Conservation (phyloP, 2,113 vertebrate genomes). For the Emberiza fucata region DNA sequence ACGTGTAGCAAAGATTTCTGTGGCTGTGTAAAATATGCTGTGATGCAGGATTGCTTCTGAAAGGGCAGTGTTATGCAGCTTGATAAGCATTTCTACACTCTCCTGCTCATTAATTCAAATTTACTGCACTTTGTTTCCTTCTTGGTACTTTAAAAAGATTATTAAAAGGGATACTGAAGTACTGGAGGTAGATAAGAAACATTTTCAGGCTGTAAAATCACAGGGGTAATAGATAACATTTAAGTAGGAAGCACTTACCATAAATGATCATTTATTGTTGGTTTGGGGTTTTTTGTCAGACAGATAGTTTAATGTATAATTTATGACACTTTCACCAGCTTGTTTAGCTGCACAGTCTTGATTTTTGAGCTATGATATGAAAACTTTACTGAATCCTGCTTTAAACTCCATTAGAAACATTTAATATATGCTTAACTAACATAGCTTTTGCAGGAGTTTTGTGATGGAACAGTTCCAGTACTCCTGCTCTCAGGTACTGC, state of each 20-base stretch:
- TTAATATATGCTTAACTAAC: background rate
- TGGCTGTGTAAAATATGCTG: background rate
- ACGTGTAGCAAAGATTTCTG: background rate
- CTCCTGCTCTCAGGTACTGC: background rate
- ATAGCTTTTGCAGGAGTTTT: background rate
- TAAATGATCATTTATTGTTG: background rate
- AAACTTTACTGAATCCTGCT: background rate
- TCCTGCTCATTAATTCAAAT: background rate
- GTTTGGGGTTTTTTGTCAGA: background rate
- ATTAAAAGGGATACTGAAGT: background rate
- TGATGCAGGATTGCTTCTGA: background rate
- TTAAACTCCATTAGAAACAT: background rate
- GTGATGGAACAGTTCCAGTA: background rate
- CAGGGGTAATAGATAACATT: background rate
- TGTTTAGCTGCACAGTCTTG: background rate
- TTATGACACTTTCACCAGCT: background rate
- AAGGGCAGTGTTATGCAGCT: background rate
- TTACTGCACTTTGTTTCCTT: background rate
- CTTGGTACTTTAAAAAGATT: background rate
- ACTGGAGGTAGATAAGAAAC: background rate
- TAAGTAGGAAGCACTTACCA: background rate
- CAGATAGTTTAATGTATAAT: background rate
- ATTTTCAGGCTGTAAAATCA: background rate
- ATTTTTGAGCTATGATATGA: background rate
- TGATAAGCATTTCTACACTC: background rate